These are phyloP conservation scores for Macropodus opercularis DNA, from an alignment of 2,797 vertebrate genomes.

Conservation along the genomic window DNA sequence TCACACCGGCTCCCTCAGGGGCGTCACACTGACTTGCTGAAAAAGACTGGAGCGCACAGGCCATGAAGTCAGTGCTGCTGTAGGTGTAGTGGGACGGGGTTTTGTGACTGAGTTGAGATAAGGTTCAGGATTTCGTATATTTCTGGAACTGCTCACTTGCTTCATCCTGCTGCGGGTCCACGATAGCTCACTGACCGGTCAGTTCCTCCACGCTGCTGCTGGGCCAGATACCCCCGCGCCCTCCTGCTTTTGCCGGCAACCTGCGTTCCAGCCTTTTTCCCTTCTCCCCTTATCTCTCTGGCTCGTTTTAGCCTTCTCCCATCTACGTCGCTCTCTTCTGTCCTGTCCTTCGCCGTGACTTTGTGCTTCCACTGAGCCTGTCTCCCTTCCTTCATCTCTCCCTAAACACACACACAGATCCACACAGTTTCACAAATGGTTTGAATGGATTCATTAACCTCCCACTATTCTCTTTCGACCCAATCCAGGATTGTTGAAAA, in stretches of 20 bases:
- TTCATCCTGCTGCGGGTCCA: slow-evolving; percentile 32
- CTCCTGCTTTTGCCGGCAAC: slow-evolving; percentile 17
- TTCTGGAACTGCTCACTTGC: slow-evolving; percentile 41
- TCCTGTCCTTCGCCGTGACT: slow-evolving; percentile 36
- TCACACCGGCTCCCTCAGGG: background rate
- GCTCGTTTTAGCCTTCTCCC: slow-evolving; percentile 29
- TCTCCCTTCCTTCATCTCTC: slow-evolving; percentile 30
- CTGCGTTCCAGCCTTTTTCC: slow-evolving; percentile 28
- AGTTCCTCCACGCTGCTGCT: slow-evolving; percentile 36
- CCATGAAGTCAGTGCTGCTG: slow-evolving; percentile 30
- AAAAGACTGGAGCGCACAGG: slow-evolving; percentile 23
- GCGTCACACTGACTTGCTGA: slow-evolving; percentile 29
- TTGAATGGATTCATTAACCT: slow-evolving; percentile 74
- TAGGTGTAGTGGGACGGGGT: slow-evolving; percentile 23
- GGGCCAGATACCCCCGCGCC: slow-evolving; percentile 31
- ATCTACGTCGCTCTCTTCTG: slow-evolving; percentile 51
- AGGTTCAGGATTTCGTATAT: slow-evolving; percentile 32
- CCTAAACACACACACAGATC: background rate
- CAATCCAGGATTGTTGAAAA: slow-evolving; percentile 47
- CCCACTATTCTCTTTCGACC: slow-evolving; percentile 53
- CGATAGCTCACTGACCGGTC: slow-evolving; percentile 45
- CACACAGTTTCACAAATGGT: slow-evolving; percentile 34
- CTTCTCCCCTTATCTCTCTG: slow-evolving; percentile 37
- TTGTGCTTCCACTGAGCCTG: slow-evolving; percentile 46
- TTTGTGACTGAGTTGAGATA: slow-evolving; percentile 47